Evolutionary conservation across 2,797 vertebrate genomes (phyloP).

Genomic region (Sebastes reedi): DNA sequence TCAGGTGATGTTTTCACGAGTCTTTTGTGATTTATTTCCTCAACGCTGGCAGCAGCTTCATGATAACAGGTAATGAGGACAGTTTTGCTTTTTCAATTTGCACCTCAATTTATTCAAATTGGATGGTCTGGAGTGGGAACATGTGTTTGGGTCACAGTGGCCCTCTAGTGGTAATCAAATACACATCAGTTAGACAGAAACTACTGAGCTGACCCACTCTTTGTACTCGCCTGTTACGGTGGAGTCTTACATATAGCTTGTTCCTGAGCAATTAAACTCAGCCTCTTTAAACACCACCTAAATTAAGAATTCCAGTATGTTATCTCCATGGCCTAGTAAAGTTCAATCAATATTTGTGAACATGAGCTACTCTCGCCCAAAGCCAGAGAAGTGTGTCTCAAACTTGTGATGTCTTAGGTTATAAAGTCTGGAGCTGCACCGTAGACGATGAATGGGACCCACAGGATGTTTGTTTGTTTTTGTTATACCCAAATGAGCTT

Average conservation of each 20-base stretch:
- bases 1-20: background rate
- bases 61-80: background rate
- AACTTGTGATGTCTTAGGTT: no score
- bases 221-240: background rate
- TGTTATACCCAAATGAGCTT: no score
- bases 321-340: rapidly evolving
- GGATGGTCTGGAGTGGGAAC: background rate
- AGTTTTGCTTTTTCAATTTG: background rate
- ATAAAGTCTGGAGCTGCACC: no score
- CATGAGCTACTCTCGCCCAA: no score
- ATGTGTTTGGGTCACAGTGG: conserved; percentile 18
- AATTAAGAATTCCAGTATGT: no score
- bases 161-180: conserved; percentile 23
- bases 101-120: background rate
- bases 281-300: background rate
- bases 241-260: background rate
- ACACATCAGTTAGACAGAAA: background rate
- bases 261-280: background rate
- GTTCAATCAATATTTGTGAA: no score
- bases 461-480: no score
- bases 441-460: no score
- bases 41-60: background rate
- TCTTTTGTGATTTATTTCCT: conserved; percentile 8
- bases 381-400: no score
- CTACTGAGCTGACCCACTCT: background rate